Evolutionary conservation across 2,797 vertebrate species (phyloP), one percentile per base, ranked within the genome.

Genomic region (Babyrousa celebensis): DNA sequence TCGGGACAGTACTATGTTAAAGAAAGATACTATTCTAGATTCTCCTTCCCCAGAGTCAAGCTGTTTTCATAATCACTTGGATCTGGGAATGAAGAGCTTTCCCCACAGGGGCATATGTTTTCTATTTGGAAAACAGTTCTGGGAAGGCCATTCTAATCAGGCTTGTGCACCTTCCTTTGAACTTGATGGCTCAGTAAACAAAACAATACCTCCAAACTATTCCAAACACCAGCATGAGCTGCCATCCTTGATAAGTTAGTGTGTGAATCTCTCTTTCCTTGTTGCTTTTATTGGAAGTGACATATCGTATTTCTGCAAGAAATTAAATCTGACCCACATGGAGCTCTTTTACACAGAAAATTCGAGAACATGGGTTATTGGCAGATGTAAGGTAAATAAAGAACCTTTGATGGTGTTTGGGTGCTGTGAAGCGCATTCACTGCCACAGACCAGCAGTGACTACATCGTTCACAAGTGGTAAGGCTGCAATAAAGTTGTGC

Each of bases 271-370:
- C 70, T 94, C 83, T 97, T 95, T 95, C 52, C 63, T 52, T 89
- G 86, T 85, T 96, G 71, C 96, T 95, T 97, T 96, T 97, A 98
- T 97, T 98, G 96, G 87, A 97, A 95, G 83, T 52, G 97, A 96
- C 96, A 85, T 90, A 71, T 32, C 91, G 83, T 91, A 92, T 96
- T 97, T 98, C 97, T 97, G 97, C 83, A 95, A 97, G 92, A 96
- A 96, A 98, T 97, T 97, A 98, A 97, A 97, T 97, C 87, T 95
- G 83, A 94, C 85, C 63, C 89, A 90, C 89, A 88, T 94, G 88
- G 79, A 98, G 84, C 20, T 91, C 77, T 87, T 5, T 93, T 98
- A 93, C 63, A 87, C 58, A 96, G 92, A 97, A 97, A 96, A 97
- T 89, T 62, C 14, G 89, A 98, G 96, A 97, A 95, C 94, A 85